Evolutionary conservation across 2,797 vertebrate genomes (phyloP).

Genomic region (Mormyrus hasselquistii): DNA sequence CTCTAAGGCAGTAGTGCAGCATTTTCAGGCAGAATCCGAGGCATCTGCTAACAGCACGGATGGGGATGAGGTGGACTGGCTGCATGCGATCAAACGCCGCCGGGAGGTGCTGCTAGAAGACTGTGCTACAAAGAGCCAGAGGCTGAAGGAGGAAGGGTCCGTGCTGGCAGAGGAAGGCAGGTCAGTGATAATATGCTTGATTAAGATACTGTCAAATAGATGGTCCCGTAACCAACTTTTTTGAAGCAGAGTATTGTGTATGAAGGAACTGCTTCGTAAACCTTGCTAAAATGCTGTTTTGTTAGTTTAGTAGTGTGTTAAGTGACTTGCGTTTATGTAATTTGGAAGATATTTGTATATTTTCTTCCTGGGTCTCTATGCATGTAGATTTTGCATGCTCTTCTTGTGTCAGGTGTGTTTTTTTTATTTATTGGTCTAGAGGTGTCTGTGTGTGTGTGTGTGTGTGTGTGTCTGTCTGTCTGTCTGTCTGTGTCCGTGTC

Average conservation of each 20-base stretch:
- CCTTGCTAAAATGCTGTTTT: background rate
- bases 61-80: conserved; percentile 65
- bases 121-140: conserved; percentile 67
- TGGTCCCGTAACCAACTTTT: background rate
- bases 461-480: too few species aligned
- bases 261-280: background rate
- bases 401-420: background rate
- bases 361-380: background rate
- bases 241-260: background rate
- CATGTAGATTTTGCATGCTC: background rate
- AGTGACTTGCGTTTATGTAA: background rate
- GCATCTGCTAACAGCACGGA: conserved; percentile 54
- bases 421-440: background rate
- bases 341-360: background rate
- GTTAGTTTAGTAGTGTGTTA: background rate
- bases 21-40: conserved; percentile 78
- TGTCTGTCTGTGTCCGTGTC: background rate
- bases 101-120: conserved; percentile 71
- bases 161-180: conserved; percentile 76
- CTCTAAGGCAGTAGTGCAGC: conserved; percentile 73
- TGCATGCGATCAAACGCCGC: conserved; percentile 70
- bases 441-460: background rate
- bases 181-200: conserved; percentile 47
- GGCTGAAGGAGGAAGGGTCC: conserved; percentile 80
- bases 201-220: background rate